Evolutionary conservation across 1,140 invertebrate genomes (phyloP), one percentile per base, ranked within the genome.

Genomic region (Drosophila teissieri): DNA sequence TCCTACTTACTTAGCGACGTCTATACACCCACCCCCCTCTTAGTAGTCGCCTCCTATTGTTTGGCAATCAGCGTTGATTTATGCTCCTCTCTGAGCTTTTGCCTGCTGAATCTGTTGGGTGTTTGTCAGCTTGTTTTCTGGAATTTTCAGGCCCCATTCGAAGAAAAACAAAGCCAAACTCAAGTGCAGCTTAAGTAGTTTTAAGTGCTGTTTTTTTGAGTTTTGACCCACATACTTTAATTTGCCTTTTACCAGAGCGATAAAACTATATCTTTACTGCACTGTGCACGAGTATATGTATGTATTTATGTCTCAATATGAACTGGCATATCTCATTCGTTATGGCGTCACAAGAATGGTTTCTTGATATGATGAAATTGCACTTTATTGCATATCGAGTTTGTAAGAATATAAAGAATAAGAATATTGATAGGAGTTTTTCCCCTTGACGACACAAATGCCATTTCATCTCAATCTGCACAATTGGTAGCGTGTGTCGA

Each of bases 41-140:
- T 31, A 14, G 5, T 31, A 52, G 54, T 44, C 42, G 45, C 48
- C 54, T 48, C 61, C 85, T 61, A 89, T 89, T 89, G 84, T 89
- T 80, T 80, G 77, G 77, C 84, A 89, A 89, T 89, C 84, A 83
- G 54, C 84, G 84, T 64, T 89, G 84, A 89, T 89, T 89, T 89
- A 89, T 74, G 68, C 44, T 60, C 65, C 53, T 42, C 63, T 54
- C 56, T 46, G 44, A 51, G 78, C 69, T 49, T 73, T 65, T 48
- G 48, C 27, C 54, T 44, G 58, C 62, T 65, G 27, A 55, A 51
- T 40, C 15, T 36, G 58, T 40, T 36, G 53, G 34, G 45, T 67
- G 42, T 60, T 57, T 74, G 15, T 53, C 37, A 40, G 42, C 40
- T 31, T 48, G 42, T 73, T 51, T 24, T 55, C n/a, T 2, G 0